Conservation (phyloP, 1,140 invertebrate species). For the Hylyphantes graminicola region DNA sequence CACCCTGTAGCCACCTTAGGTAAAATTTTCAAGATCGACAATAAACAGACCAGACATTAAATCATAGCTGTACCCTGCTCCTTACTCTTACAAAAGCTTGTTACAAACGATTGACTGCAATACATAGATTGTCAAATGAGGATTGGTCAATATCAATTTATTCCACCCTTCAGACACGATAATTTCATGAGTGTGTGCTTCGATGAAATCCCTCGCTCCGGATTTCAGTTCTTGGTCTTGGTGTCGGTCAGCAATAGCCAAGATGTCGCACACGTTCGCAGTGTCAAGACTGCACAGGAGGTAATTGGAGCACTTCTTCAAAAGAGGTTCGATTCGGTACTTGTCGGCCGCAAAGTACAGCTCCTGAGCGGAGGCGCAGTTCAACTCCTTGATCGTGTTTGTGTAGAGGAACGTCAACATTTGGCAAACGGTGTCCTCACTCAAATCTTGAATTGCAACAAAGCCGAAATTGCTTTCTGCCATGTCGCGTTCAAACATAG, state of each 20-base stretch:
- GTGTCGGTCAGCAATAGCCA: conserved; percentile 22
- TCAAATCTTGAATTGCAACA: conserved; percentile 38
- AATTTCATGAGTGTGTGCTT: neutral
- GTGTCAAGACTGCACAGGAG: neutral
- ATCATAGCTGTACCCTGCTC: too few relatives aligned
- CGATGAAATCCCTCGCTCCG: neutral
- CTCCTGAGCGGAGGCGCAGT: neutral
- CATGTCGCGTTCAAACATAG: conserved; percentile 66
- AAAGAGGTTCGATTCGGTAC: neutral
- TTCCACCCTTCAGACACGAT: neutral
- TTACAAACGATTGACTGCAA: neutral
- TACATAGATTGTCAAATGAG: neutral
- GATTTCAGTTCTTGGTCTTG: conserved; percentile 11
- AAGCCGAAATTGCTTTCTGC: conserved; percentile 71
- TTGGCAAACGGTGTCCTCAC: conserved; percentile 25
- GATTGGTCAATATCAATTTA: neutral
- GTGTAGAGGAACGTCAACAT: conserved; percentile 53
- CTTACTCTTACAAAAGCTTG: too few relatives aligned
- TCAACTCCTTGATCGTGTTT: neutral
- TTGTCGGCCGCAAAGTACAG: conserved; percentile 73
- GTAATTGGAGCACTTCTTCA: neutral
- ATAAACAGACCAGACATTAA: too few relatives aligned
- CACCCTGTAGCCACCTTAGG: too few relatives aligned
- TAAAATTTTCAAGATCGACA: too few relatives aligned
- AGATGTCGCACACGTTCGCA: neutral